phyloP scores from a whole-genome alignment of 2,113 vertebrate genomes.

The Otis tarda region DNA sequence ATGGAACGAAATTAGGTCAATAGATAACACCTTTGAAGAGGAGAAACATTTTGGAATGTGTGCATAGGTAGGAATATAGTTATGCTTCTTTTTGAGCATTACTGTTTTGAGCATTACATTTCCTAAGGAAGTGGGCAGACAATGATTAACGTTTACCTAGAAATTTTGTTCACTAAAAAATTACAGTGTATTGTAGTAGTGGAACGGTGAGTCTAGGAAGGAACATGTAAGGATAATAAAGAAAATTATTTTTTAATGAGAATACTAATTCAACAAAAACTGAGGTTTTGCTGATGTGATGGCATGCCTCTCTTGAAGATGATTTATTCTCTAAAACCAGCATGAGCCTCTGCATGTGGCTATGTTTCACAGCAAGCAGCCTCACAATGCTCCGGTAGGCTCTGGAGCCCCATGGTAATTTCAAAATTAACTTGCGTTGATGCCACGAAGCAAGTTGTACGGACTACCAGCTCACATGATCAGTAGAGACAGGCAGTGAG shows the following conservation, averaged over 20 bases:
- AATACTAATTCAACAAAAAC: constrained; percentile 42
- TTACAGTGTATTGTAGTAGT: neutral
- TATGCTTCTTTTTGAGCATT: neutral
- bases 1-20: neutral
- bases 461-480: constrained; percentile 19
- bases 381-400: constrained; percentile 55
- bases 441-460: constrained; percentile 29
- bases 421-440: constrained; percentile 60
- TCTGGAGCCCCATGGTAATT: constrained; percentile 34
- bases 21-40: neutral
- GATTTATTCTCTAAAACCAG: constrained; percentile 58
- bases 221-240: neutral
- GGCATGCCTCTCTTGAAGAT: constrained; percentile 35
- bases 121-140: neutral
- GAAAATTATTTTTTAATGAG: constrained; percentile 38
- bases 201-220: neutral
- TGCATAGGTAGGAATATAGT: neutral
- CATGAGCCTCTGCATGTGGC: constrained; percentile 52
- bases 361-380: constrained; percentile 61
- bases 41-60: neutral
- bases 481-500: constrained; percentile 7
- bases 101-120: neutral
- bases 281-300: constrained; percentile 43
- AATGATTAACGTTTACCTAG: neutral
- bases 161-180: neutral